Percentiles rank a stretch among this genome's conserved stretches.
phyloP scores from a whole-genome alignment of 2,113 vertebrate genomes.

The Salvator merianae region DNA sequence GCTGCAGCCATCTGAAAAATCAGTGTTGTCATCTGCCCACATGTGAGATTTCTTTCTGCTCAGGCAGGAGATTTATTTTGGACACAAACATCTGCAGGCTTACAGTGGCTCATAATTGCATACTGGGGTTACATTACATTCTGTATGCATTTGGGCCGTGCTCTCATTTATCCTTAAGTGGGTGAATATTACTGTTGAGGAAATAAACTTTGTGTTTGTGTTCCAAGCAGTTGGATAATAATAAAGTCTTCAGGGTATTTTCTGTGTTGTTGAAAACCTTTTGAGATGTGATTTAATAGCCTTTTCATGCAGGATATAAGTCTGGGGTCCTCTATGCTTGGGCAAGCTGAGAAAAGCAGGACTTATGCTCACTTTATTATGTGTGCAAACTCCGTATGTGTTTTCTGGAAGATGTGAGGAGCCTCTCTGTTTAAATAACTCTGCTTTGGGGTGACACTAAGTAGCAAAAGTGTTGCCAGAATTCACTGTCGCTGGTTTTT shows the following conservation, averaged over 20 bases:
- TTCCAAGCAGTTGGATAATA: constrained; percentile 36
- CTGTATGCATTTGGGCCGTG: constrained; percentile 42
- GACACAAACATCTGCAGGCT: constrained; percentile 25
- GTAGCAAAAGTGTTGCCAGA: not conserved
- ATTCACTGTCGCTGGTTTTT: not conserved
- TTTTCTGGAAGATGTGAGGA: no score
- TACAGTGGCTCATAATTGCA: not conserved
- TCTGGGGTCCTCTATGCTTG: not conserved
- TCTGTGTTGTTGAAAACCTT: not conserved
- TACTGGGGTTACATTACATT: constrained; percentile 15
- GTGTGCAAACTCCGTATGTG: not conserved
- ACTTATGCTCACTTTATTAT: no score
- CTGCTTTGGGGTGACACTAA: not conserved
- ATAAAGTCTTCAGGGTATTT: constrained; percentile 50
- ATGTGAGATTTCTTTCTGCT: no score
- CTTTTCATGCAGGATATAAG: not conserved
- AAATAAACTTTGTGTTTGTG: constrained; percentile 59
- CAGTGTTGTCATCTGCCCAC: not conserved
- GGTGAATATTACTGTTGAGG: constrained; percentile 61
- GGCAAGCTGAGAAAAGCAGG: rapidly evolving
- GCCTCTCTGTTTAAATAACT: not conserved
- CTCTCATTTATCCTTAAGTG: constrained; percentile 49
- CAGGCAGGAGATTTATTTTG: not conserved
- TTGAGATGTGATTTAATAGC: not conserved
- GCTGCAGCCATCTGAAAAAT: not conserved